phyloP scores from a whole-genome alignment of 2,113 vertebrate genomes.

The Cavia aperea region DNA sequence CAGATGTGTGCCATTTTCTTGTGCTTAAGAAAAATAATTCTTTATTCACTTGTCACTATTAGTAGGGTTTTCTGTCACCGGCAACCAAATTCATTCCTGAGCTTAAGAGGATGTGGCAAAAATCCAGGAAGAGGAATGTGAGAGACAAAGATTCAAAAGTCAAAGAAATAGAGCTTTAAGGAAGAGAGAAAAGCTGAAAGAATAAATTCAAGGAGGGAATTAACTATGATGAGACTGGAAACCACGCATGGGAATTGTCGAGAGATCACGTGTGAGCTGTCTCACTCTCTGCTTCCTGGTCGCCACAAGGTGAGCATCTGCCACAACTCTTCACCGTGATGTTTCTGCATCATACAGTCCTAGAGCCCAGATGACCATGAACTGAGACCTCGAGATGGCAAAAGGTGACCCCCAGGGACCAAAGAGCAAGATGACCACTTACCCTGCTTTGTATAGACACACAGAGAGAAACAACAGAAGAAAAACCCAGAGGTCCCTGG shows the following conservation, averaged over 20 bases:
- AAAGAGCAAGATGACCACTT: neutral
- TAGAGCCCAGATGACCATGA: neutral
- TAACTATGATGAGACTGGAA: neutral
- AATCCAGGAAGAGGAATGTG: neutral
- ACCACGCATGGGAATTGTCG: neutral
- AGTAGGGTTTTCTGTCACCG: neutral
- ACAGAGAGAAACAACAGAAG: neutral
- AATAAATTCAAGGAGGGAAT: neutral
- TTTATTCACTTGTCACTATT: neutral
- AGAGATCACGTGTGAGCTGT: neutral
- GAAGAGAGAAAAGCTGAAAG: neutral
- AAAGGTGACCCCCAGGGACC: neutral
- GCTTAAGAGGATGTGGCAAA: neutral
- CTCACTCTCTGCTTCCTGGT: neutral
- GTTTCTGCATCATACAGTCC: neutral
- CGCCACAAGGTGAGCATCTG: neutral
- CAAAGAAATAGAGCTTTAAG: neutral
- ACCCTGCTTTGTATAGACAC: neutral
- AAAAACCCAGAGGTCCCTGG: neutral
- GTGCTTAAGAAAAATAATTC: neutral
- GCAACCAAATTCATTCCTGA: neutral
- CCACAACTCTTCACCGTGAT: neutral
- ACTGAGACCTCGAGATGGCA: neutral
- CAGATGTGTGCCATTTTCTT: neutral
- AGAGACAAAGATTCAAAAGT: neutral